Conservation (phyloP, 2,888 invertebrate species). For the Papilio elwesi region DNA sequence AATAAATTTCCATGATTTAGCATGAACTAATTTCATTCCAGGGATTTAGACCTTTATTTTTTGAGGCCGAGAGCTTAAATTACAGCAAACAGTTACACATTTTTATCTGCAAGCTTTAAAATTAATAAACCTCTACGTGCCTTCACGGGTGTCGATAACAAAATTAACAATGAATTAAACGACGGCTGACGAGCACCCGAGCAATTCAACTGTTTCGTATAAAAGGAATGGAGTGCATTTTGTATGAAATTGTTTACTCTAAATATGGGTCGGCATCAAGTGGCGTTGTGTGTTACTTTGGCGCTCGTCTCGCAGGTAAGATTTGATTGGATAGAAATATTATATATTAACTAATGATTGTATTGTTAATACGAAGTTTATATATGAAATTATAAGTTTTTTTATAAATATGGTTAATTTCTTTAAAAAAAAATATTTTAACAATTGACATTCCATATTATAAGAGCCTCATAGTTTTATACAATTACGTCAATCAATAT, state of each 20-base stretch:
- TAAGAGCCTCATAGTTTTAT: no score
- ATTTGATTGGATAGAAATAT: conserved; percentile 28
- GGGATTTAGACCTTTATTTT: conserved; percentile 7
- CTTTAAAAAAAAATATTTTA: no score
- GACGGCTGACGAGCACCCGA: conserved; percentile 54
- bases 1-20: conserved; percentile 11
- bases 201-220: conserved; percentile 60
- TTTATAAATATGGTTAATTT: no score
- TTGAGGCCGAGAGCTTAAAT: not conserved
- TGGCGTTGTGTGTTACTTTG: conserved; percentile 51
- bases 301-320: conserved; percentile 65
- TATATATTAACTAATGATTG: not conserved
- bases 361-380: no score
- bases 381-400: no score
- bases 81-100: not conserved
- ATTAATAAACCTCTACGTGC: conserved; percentile 50
- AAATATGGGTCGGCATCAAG: conserved; percentile 59
- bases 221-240: conserved; percentile 51
- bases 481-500: no score
- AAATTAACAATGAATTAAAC: conserved; percentile 44
- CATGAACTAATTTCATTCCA: not conserved
- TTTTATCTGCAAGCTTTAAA: conserved; percentile 32
- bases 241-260: conserved; percentile 43
- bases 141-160: conserved; percentile 39
- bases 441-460: no score